Evolutionary conservation across 2,797 vertebrate species (phyloP).

Genomic region (Gobio occitaniae): DNA sequence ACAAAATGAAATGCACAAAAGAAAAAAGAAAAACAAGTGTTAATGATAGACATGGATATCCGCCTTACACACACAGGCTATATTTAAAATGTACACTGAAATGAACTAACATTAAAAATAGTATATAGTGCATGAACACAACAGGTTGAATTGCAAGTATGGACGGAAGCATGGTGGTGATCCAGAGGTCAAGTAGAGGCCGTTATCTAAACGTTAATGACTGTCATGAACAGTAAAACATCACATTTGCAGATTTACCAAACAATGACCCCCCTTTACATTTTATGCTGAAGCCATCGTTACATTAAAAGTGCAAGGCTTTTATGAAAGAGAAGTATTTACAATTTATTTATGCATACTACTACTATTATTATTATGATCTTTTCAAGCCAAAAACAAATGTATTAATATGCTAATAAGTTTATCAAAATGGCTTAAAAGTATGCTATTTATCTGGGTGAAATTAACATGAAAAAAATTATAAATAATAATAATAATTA

Average conservation of each 20-base stretch:
- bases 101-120: constrained; percentile 19
- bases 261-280: constrained; percentile 53
- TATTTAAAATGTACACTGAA: constrained; percentile 3
- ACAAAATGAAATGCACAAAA: constrained; percentile 81
- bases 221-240: constrained; percentile 70
- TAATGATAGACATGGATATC: constrained; percentile 90
- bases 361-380: constrained; percentile 1
- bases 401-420: neutral
- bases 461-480: neutral
- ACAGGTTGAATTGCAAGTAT: constrained; percentile 83
- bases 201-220: constrained; percentile 73
- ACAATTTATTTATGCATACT: neutral
- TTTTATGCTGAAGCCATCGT: constrained; percentile 45
- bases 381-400: neutral
- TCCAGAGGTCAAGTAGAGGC: constrained; percentile 81
- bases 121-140: constrained; percentile 76
- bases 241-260: constrained; percentile 75
- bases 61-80: constrained; percentile 72
- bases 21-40: constrained; percentile 71
- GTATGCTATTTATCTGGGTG: neutral
- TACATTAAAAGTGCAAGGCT: constrained; percentile 46
- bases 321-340: constrained; percentile 34
- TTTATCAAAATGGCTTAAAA: neutral
- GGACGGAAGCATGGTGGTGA: constrained; percentile 71
- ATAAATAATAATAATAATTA: too few species aligned